Percentiles rank a stretch among this genome's conserved stretches.
Evolutionary conservation across 2,888 invertebrate genomes (phyloP).

Genomic region (Lacanobia wlatinum): DNA sequence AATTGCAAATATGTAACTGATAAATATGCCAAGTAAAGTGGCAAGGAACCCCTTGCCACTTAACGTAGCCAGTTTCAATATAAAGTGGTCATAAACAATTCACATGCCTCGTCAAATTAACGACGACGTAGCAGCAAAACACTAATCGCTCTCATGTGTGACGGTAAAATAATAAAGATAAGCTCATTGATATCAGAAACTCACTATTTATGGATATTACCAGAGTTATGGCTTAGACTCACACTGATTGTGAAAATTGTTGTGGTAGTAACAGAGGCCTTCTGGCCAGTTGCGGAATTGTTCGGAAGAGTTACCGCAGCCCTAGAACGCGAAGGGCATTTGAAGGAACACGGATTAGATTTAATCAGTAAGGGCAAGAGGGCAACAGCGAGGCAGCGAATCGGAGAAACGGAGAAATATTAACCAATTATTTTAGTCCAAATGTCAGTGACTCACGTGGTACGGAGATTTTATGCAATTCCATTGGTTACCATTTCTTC

Average conservation of each 20-base stretch:
- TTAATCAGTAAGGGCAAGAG: no score
- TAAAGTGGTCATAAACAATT: constrained; percentile 50
- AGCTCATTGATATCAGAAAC: constrained; percentile 8
- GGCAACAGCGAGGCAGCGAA: no score
- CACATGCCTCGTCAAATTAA: constrained; percentile 50
- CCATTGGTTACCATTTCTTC: no score
- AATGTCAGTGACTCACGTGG: no score
- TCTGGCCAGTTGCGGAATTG: not conserved
- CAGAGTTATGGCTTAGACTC: not conserved
- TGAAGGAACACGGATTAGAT: no score
- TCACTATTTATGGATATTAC: constrained; percentile 1
- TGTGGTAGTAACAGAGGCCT: not conserved
- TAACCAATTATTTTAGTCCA: no score
- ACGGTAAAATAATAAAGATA: constrained; percentile 22
- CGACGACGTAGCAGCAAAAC: constrained; percentile 40
- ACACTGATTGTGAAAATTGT: not conserved
- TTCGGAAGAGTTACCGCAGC: no score
- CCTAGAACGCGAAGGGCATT: no score
- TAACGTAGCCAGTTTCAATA: constrained; percentile 17
- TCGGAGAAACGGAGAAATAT: no score
- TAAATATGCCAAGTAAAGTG: no score
- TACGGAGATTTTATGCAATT: no score
- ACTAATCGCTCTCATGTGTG: constrained; percentile 53
- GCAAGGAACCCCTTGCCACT: constrained; percentile 13
- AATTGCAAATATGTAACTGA: not conserved